Evolutionary conservation across 2,797 vertebrate species (phyloP), one percentile per base, ranked within the genome.

Genomic region (Amniataba percoides): DNA sequence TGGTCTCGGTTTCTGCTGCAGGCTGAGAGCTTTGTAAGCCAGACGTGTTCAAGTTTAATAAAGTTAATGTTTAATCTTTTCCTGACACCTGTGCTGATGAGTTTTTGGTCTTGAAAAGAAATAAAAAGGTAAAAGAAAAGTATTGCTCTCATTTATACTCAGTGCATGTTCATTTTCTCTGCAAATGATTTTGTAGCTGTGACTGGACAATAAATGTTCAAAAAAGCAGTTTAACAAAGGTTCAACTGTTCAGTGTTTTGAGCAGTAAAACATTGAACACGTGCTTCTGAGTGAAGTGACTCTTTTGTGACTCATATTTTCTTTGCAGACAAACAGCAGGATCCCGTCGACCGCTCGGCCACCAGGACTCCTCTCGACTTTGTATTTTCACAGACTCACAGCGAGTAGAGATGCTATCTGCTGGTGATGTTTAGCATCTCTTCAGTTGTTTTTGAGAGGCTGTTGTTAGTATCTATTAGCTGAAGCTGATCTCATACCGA

Each of bases 401-500:
- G 48, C 12, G 10, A 48, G 25, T 40, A 12, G 25, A 21, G 53
- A 67, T 45, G 71, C 64, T 18, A 11, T 48, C n/a, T 19, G 34
- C n/a, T 31, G 16, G n/a, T 71, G 62, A 60, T 27, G 27, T 58
- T 51, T 48, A 70, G 78, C 77, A 65, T 77, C 80, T 67, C 43
- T 75, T 34, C 27, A 71, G 79, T 74, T 91, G 80, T 89, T 92
- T 91, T 91, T 84, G 10, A 64, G 84, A 86, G 93, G 83, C 90
- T 86, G 94, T 94, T 96, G 97, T 97, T 94, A 94, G 87, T 93
- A 71, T 56, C 76, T 92, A 91, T 97, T 96, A 98, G 97, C 97
- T 96, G 95, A 97, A 98, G 97, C 97, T 84, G 84, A 93, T 95
- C 93, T 96, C 97, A 81, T 99, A 99, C 98, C 97, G 83, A 97